Evolutionary conservation across 2,113 vertebrate species (phyloP), one percentile per base, ranked within the genome.

Genomic region (Merops nubicus): DNA sequence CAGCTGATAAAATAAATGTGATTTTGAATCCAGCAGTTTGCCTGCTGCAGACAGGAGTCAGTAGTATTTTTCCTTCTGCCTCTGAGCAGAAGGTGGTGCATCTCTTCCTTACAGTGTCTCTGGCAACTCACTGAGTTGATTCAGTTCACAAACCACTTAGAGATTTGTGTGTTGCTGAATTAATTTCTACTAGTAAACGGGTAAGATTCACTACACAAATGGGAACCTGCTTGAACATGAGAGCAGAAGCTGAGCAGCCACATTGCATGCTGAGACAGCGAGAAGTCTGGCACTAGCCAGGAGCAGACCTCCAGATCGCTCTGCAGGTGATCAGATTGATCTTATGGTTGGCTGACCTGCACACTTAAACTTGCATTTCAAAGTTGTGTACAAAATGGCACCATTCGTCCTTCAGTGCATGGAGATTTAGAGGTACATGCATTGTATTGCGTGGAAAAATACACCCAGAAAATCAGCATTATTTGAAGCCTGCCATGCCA

Each of bases 241-340:
- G 40, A 43, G 57, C 76, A 53, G 26, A 42, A 77, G n/a, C 31
- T 18, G 38, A 34, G n/a, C 21, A 12, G 29, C 70, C 42, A 62
- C 1, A 0, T 43, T 53, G 31, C 45, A 6, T 9, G 34, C 36
- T n/a, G 17, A 84, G 31, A 28, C 54, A 45, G 13, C 0, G 1
- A 31, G 31, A 42, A 65, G 40, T 21, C n/a, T 54, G 69, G 36
- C 12, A 20, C 12, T 6, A 59, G 22, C 26, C 9, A 16, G 28
- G 51, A 62, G 20, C 45, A 34, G 34, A 67, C 6, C 65, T 38
- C n/a, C n/a, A n/a, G n/a, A n/a, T 72, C 28, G 13, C 17, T 56
- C 78, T 48, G 36, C 20, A 67, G 50, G 47, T 12, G 7, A 31
- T 50, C 19, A 38, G 4, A 12, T 5, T n/a, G 15, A 36, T 48